Evolutionary conservation across 2,888 invertebrate genomes (phyloP).

Genomic region (Sepioteuthis lessoniana): DNA sequence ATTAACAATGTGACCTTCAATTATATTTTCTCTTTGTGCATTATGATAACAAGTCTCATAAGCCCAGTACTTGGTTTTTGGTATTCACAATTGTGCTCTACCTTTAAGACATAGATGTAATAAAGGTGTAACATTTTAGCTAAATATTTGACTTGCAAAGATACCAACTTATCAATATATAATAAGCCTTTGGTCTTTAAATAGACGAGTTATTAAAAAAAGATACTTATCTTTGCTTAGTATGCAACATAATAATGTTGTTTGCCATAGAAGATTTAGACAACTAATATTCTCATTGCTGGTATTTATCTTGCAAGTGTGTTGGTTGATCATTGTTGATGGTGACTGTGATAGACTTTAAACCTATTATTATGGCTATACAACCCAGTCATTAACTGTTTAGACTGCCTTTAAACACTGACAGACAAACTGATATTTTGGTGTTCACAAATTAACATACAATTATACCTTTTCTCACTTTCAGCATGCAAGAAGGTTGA

Average conservation of each 20-base stretch:
- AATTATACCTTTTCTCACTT: neutral
- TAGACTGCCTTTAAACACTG: neutral
- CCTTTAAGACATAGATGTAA: neutral
- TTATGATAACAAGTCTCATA: neutral
- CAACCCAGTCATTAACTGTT: neutral
- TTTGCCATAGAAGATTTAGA: neutral
- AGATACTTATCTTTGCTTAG: neutral
- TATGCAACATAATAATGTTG: neutral
- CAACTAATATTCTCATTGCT: neutral
- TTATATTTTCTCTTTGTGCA: neutral
- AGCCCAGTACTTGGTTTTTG: neutral
- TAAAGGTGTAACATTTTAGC: neutral
- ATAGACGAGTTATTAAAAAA: neutral
- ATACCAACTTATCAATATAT: neutral
- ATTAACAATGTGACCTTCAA: neutral
- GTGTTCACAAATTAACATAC: constrained; percentile 38
- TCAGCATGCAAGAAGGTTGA: neutral
- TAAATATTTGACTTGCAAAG: neutral
- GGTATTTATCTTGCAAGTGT: neutral
- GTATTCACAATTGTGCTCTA: no score
- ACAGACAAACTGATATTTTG: neutral
- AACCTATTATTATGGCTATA: neutral
- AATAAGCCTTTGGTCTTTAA: neutral
- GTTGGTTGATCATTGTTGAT: neutral
- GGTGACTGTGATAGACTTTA: neutral